Percentiles rank a stretch among this genome's conserved stretches.
Evolutionary conservation across 2,113 vertebrate genomes (phyloP).

Genomic region (Alligator sinensis): DNA sequence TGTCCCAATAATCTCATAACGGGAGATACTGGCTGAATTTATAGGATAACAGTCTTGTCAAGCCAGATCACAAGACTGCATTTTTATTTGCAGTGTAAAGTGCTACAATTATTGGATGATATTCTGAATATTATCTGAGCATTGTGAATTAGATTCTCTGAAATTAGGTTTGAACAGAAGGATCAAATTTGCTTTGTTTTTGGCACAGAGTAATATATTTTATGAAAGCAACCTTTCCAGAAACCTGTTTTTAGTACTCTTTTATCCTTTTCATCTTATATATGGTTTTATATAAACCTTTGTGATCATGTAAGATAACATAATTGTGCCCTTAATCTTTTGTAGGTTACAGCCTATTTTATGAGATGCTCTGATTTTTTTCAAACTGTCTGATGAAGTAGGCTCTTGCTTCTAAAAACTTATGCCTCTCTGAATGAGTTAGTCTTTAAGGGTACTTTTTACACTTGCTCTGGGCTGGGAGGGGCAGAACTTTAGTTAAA

Average conservation of each 20-base stretch:
- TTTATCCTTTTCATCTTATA: neutral
- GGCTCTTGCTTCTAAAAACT: no score
- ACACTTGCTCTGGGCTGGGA: no score
- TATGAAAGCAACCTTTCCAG: neutral
- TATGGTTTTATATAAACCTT: accelerated
- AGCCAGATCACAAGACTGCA: neutral
- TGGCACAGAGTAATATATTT: neutral
- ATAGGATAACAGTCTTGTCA: neutral
- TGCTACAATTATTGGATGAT: neutral
- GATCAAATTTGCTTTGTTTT: neutral
- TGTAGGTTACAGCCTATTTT: no score
- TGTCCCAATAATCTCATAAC: neutral
- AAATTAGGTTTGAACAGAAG: neutral
- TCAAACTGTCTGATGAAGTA: no score
- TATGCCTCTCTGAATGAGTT: no score
- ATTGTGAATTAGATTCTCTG: neutral
- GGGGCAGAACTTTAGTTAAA: no score
- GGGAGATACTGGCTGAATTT: neutral
- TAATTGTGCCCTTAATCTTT: neutral
- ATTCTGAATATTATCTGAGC: neutral
- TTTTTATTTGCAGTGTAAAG: neutral
- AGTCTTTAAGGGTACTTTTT: no score
- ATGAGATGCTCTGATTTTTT: no score
- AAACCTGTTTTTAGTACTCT: neutral
- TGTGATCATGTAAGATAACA: neutral